A percentile compares a stretch with the other conserved stretches of the same genome.
Conservation (phyloP, 1,140 invertebrate species). For the Metopolophium dirhodum region DNA sequence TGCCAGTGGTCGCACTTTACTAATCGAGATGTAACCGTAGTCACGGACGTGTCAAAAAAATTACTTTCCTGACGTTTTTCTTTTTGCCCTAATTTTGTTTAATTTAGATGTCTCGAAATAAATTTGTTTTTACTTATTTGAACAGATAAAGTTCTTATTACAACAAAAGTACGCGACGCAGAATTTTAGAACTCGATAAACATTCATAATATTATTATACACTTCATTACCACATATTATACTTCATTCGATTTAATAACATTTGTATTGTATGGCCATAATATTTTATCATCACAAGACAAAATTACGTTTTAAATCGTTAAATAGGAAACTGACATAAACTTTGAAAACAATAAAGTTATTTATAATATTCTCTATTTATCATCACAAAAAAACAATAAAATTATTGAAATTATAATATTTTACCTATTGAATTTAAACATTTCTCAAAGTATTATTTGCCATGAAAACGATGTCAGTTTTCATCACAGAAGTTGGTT, state of each 20-base stretch:
- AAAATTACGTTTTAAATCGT: not conserved
- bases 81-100: not conserved
- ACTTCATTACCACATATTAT: not conserved
- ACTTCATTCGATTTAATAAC: not conserved
- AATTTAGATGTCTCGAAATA: not conserved
- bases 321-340: not conserved
- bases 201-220: not conserved
- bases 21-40: not conserved
- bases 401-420: not conserved
- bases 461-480: not conserved
- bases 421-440: not conserved
- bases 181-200: not conserved
- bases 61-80: not conserved
- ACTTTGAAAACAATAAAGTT: not conserved
- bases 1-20: not conserved
- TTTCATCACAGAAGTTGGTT: not conserved
- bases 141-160: not conserved
- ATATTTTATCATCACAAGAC: not conserved
- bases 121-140: not conserved
- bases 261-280: not conserved
- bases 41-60: not conserved
- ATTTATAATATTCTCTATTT: not conserved
- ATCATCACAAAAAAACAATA: not conserved
- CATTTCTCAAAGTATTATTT: too few species aligned
- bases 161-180: not conserved